Evolutionary conservation across 2,113 vertebrate species (phyloP).

Genomic region (Calonectris borealis): DNA sequence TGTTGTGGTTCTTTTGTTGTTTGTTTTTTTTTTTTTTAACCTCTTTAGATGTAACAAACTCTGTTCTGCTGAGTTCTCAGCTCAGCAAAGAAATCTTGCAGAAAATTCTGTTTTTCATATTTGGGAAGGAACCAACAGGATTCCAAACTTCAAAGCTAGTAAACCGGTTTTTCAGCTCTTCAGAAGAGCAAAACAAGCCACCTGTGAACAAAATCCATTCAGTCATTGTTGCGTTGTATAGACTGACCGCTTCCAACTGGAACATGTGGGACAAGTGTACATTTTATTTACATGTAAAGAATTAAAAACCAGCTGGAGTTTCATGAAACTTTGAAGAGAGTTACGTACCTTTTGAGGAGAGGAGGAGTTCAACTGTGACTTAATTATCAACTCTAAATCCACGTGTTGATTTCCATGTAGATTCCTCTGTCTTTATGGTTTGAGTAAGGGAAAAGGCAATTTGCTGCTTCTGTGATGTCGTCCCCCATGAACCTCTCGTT

Average conservation of each 20-base stretch:
- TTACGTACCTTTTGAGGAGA: accelerated
- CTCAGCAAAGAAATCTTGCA: neutral
- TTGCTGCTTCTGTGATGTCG: neutral
- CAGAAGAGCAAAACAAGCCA: neutral
- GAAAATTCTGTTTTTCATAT: neutral
- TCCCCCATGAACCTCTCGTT: neutral
- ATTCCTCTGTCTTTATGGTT: neutral
- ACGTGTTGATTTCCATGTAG: neutral
- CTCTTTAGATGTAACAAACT: neutral
- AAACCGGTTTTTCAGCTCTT: neutral
- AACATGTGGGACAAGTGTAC: neutral
- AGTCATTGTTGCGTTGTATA: neutral
- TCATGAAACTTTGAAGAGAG: neutral
- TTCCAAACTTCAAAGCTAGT: neutral
- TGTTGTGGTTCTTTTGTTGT: neutral
- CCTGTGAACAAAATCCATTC: neutral
- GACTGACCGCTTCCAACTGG: neutral
- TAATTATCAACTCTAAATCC: neutral
- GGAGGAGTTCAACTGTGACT: neutral
- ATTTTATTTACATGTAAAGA: neutral
- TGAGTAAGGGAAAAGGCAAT: neutral
- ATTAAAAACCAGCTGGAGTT: neutral
- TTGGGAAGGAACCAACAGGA: neutral
- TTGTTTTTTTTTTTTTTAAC: neutral
- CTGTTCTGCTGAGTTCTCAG: neutral